Evolutionary conservation across 2,888 invertebrate genomes (phyloP).

Genomic region (Labia minor): DNA sequence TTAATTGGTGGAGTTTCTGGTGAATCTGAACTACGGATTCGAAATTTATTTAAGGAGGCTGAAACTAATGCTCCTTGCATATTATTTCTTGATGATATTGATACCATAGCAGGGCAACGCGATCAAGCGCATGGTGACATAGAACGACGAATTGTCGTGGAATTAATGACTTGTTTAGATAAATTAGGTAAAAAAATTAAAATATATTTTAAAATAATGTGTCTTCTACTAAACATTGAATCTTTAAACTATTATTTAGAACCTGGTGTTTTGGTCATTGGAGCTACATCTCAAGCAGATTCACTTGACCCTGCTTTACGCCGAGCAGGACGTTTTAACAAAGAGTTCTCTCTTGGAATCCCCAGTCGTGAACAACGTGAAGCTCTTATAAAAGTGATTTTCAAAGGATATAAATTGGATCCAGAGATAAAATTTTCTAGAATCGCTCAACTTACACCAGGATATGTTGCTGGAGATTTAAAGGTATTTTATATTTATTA

Average conservation of each 20-base stretch:
- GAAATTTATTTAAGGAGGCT: constrained; percentile 83
- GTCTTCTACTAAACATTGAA: background rate
- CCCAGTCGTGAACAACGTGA: constrained; percentile 73
- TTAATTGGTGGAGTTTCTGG: constrained; percentile 90
- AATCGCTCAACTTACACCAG: constrained; percentile 80
- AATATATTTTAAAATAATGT: background rate
- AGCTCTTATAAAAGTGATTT: constrained; percentile 65
- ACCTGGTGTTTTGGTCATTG: constrained; percentile 50
- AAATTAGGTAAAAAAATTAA: background rate
- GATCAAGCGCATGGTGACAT: constrained; percentile 87
- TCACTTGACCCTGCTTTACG: constrained; percentile 84
- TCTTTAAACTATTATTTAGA: background rate
- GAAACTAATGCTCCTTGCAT: constrained; percentile 63
- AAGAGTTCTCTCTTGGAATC: constrained; percentile 87
- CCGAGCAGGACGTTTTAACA: constrained; percentile 84
- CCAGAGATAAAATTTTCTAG: constrained; percentile 58
- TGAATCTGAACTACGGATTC: constrained; percentile 85
- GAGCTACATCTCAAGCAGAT: constrained; percentile 92
- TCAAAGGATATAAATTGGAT: constrained; percentile 56
- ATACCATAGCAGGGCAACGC: constrained; percentile 86
- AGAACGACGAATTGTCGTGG: constrained; percentile 91
- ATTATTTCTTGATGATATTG: constrained; percentile 92
- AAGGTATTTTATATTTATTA: constrained; percentile 38
- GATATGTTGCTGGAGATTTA: constrained; percentile 92
- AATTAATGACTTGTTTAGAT: constrained; percentile 81